Conservation (phyloP, 2,888 invertebrate species). For the Sphecodes monilicornis region DNA sequence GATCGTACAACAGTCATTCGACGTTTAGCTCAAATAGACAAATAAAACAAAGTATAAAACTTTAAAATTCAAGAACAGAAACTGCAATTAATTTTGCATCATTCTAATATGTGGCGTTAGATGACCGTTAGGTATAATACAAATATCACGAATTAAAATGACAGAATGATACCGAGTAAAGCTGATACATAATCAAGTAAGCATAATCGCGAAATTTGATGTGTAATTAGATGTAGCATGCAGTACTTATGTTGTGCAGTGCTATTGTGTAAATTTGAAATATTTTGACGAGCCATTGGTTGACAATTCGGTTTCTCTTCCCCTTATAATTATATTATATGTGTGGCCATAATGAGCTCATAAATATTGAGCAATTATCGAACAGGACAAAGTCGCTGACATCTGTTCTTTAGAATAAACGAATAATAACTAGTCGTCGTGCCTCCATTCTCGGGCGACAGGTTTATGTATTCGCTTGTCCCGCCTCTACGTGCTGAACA, state of each 20-base stretch:
- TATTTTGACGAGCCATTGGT: neutral
- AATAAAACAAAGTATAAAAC: no score
- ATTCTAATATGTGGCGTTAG: no score
- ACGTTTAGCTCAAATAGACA: no score
- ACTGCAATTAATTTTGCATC: no score
- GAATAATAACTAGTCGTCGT: slow-evolving; percentile 56
- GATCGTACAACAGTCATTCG: no score
- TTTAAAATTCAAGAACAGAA: no score
- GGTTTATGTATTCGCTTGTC: slow-evolving; percentile 73
- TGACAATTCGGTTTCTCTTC: slow-evolving; percentile 28
- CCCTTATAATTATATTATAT: slow-evolving; percentile 44
- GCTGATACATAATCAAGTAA: no score
- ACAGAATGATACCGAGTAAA: no score
- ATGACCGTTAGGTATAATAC: no score
- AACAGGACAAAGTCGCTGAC: slow-evolving; percentile 51
- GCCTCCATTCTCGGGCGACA: slow-evolving; percentile 64
- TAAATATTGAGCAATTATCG: slow-evolving; percentile 76
- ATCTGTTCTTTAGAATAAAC: slow-evolving; percentile 50
- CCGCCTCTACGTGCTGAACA: slow-evolving; percentile 71
- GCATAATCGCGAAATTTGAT: no score
- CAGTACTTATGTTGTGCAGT: neutral
- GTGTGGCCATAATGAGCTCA: slow-evolving; percentile 71
- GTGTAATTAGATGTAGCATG: no score
- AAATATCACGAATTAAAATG: no score
- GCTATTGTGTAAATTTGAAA: neutral